A percentile compares a stretch with the other conserved stretches of the same genome.
phyloP scores from a whole-genome alignment of 2,113 vertebrate genomes.

The Bubo scandiacus region DNA sequence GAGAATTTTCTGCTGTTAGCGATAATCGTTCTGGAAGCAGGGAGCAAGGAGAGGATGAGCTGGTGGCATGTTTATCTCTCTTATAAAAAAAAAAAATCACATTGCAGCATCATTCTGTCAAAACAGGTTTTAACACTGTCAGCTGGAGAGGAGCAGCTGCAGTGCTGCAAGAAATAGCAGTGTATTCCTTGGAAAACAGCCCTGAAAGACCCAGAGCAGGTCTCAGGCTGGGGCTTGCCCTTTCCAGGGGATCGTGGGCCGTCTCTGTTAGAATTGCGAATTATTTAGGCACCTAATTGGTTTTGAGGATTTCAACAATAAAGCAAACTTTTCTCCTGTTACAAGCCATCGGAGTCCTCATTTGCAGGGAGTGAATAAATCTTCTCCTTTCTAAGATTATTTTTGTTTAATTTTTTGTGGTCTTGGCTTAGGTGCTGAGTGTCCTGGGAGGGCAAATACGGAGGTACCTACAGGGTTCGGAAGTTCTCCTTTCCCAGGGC shows the following conservation, averaged over 20 bases:
- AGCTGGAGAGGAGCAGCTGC: not conserved
- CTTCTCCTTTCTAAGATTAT: not conserved
- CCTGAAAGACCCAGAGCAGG: not conserved
- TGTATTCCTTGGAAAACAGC: not conserved
- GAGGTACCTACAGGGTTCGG: slow-evolving; percentile 71
- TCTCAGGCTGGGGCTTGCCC: not conserved
- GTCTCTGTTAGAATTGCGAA: not conserved
- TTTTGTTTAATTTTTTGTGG: not conserved
- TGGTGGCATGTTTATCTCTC: not conserved
- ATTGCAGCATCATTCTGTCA: not conserved
- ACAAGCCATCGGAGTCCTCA: not conserved
- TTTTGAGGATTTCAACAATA: not conserved
- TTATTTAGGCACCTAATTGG: not conserved
- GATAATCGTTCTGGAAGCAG: slow-evolving; percentile 61
- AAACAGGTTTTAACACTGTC: rapidly evolving
- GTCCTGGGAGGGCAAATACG: not conserved
- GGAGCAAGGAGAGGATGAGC: not conserved
- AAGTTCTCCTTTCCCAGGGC: slow-evolving; percentile 74
- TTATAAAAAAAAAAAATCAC: not conserved
- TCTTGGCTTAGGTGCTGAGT: not conserved
- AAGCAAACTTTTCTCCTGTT: not conserved
- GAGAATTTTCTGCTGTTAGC: slow-evolving; percentile 77
- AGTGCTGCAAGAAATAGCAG: rapidly evolving
- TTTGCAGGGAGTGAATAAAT: not conserved
- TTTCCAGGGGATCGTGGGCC: not conserved